Evolutionary conservation across 2,113 vertebrate genomes (phyloP), one percentile per base, ranked within the genome.

Genomic region (Carassius gibelio): DNA sequence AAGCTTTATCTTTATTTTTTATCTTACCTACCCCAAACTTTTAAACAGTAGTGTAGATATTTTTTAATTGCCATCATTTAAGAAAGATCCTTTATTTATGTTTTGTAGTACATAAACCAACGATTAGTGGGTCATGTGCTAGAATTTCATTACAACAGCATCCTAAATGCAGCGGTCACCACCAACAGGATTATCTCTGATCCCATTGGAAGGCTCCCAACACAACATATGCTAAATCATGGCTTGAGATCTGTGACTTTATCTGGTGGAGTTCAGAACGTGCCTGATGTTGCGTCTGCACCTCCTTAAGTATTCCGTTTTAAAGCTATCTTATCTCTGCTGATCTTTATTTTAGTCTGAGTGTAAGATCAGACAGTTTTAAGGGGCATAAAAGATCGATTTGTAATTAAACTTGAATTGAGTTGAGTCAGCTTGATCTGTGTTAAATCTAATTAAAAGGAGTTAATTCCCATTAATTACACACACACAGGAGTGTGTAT

Each of bases 361-460:
- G 26, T 77, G 1, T 21, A 34, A 57, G 9, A 36, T 9, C 26
- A 3, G 52, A 1, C 26, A n/a, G 52, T 34, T 77, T 36, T 77
- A 36, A 77, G 52, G 17, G 15, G 57, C 19, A n/a, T 34, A 57
- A 77, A 21, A 52, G 45, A 75, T 75, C 5, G 11, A 75, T 75
- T 23, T 76, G 52, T 57, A 36, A 77, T 77, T n/a, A 55, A 52
- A 75, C 48, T 75, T 55, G 48, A 77, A 59, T 38, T 59, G 19
- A 77, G 21, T 59, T n/a, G 52, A 77, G 75, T 57, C 55, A 57
- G 14, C 30, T 55, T 55, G 52, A 38, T 57, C 52, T 4, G 52
- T 4, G 52, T 59, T 77, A n/a, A 59, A 77, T 77, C 75, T 77
- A 59, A 59, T 59, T 77, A 59, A 34, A 30, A 77, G 30, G 30